Percentiles rank a stretch among this genome's conserved stretches.
These are phyloP conservation scores for Darevskia nairensis DNA, from an alignment of 2,797 vertebrate species.

Conservation along the genomic window DNA sequence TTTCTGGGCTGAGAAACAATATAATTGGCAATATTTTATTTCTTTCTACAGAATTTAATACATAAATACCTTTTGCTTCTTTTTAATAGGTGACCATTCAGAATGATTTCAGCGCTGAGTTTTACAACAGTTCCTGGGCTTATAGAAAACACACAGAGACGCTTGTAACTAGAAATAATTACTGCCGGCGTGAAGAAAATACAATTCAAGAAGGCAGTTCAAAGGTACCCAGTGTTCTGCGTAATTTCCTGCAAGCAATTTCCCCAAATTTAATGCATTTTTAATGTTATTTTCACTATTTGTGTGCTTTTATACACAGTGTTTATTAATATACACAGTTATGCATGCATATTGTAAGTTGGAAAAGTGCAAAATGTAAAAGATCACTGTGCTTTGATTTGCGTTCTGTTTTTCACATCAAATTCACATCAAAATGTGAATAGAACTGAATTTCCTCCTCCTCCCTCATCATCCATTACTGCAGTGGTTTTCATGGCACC, in stretches of 20 bases:
- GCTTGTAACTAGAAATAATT: slow-evolving; percentile 54
- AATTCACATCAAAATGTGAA: no score
- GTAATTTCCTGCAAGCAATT: no score
- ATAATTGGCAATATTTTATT: background rate
- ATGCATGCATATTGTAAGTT: background rate
- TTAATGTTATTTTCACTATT: no score
- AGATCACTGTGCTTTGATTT: no score
- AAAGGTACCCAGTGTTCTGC: slow-evolving; percentile 76
- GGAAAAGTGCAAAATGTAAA: background rate
- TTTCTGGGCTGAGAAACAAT: slow-evolving; percentile 3
- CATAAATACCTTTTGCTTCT: slow-evolving; percentile 26
- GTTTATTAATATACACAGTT: no score
- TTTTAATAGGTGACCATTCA: slow-evolving; percentile 84
- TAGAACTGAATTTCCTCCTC: no score
- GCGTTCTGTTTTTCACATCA: no score
- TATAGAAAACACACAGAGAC: slow-evolving; percentile 79
- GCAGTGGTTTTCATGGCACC: no score
- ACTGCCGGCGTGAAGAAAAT: background rate
- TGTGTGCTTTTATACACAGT: no score
- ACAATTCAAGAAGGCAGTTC: slow-evolving; percentile 49
- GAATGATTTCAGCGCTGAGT: slow-evolving; percentile 91
- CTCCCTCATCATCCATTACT: no score
- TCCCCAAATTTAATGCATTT: no score
- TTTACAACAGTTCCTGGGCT: slow-evolving; percentile 91
- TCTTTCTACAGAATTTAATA: background rate